Percentiles rank a stretch among this genome's conserved stretches.
Evolutionary conservation across 2,113 vertebrate genomes (phyloP).

Genomic region (Heteronetta atricapilla): DNA sequence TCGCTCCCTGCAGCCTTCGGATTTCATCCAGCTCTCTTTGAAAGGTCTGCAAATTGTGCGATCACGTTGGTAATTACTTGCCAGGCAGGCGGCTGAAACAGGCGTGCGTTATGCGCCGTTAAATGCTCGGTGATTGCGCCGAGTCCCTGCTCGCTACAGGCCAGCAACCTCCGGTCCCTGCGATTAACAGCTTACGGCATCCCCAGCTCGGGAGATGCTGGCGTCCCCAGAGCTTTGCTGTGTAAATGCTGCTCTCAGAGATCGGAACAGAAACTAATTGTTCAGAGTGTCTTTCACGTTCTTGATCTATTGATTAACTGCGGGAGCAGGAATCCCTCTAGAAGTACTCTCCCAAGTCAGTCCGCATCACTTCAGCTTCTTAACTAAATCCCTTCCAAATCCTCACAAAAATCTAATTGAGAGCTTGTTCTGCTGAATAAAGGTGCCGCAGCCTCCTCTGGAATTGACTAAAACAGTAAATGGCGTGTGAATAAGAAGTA

Average conservation of each 20-base stretch:
- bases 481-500: constrained; percentile 80
- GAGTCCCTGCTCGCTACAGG: neutral
- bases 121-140: rapidly evolving
- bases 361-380: constrained; percentile 65
- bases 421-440: constrained; percentile 75
- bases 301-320: constrained; percentile 47
- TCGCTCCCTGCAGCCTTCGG: neutral
- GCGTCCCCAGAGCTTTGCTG: neutral
- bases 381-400: constrained; percentile 71
- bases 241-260: neutral
- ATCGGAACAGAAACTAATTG: neutral
- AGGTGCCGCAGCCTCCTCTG: constrained; percentile 55
- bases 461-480: constrained; percentile 71
- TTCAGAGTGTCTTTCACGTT: neutral
- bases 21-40: neutral
- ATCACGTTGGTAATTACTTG: too few relatives aligned
- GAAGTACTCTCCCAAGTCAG: constrained; percentile 40
- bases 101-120: neutral
- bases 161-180: neutral
- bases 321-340: constrained; percentile 13
- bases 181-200: rapidly evolving
- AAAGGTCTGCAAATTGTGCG: neutral
- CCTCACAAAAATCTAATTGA: constrained; percentile 74
- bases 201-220: neutral
- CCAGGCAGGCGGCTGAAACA: neutral